Conservation (phyloP, 2,113 vertebrate genomes). For the Chaetodon trifascialis region DNA sequence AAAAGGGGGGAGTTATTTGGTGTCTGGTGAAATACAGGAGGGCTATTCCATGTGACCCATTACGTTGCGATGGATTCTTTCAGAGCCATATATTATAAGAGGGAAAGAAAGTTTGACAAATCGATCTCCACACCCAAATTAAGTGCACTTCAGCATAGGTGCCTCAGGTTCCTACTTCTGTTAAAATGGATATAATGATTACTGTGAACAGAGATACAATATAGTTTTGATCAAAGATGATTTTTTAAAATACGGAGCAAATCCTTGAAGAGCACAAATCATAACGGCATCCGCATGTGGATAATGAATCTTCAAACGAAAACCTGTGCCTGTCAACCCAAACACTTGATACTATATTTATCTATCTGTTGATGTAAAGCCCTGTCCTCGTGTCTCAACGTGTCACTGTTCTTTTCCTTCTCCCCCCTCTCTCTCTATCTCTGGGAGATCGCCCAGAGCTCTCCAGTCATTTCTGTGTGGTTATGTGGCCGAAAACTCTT, state of each 20-base stretch:
- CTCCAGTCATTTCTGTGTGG: conserved; percentile 47
- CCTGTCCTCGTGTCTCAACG: conserved; percentile 79
- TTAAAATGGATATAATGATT: conserved; percentile 66
- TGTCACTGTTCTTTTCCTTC: conserved; percentile 28
- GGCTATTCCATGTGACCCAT: conserved; percentile 65
- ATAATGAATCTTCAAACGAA: conserved; percentile 58
- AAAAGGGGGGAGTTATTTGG: conserved; percentile 59
- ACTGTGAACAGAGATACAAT: conserved; percentile 77
- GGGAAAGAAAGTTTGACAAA: conserved; percentile 69
- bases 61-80: conserved; percentile 73
- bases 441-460: conserved; percentile 34
- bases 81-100: conserved; percentile 81
- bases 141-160: conserved; percentile 91
- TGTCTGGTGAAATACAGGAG: conserved; percentile 59
- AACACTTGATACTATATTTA: conserved; percentile 66
- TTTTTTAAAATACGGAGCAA: conserved; percentile 59
- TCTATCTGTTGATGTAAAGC: conserved; percentile 85
- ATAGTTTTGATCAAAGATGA: conserved; percentile 72
- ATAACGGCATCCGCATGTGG: conserved; percentile 55
- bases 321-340: conserved; percentile 85
- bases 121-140: conserved; percentile 73
- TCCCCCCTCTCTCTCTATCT: conserved; percentile 34
- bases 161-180: conserved; percentile 83
- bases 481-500: conserved; percentile 37
- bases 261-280: conserved; percentile 82